These are phyloP conservation scores for Rhineura floridana DNA, from an alignment of 2,113 vertebrate species.

Conservation along the genomic window DNA sequence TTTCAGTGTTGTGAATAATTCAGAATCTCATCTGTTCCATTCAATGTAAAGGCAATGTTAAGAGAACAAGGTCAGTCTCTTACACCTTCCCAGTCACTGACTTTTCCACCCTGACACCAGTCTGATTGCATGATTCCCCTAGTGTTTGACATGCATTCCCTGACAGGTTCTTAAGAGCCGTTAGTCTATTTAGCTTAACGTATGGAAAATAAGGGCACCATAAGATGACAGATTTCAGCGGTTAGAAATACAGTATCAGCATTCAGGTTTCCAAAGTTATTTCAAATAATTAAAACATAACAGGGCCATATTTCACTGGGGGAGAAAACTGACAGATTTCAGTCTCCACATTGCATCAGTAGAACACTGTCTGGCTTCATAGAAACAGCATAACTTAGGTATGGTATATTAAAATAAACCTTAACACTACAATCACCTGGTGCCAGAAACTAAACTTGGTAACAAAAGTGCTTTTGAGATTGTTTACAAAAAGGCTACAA, in stretches of 20 bases:
- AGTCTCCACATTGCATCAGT: background rate
- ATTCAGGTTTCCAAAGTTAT: background rate
- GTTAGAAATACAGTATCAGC: conserved; percentile 25
- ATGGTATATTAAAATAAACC: conserved; percentile 51
- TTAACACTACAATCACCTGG: conserved; percentile 44
- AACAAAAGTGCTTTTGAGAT: conserved; percentile 37
- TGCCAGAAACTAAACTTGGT: conserved; percentile 52
- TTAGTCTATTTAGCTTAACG: conserved; percentile 71
- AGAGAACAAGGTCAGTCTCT: conserved; percentile 80
- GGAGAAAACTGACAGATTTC: conserved; percentile 34
- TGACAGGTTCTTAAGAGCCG: conserved; percentile 71
- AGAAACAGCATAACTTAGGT: conserved; percentile 24
- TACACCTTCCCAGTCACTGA: conserved; percentile 79
- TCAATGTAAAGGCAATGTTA: conserved; percentile 74
- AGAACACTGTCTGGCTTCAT: conserved; percentile 30
- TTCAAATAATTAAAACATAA: conserved; percentile 24
- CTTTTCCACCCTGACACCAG: conserved; percentile 79
- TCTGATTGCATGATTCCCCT: conserved; percentile 71
- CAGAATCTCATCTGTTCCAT: conserved; percentile 82
- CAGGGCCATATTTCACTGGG: conserved; percentile 22
- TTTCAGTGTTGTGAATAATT: conserved; percentile 93
- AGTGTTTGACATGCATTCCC: conserved; percentile 77
- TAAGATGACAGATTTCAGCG: conserved; percentile 59
- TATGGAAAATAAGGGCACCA: conserved; percentile 64
- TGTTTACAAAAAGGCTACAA: conserved; percentile 43